These are phyloP conservation scores for Remorina albescens DNA, from an alignment of 2,797 vertebrate genomes.

Conservation along the genomic window DNA sequence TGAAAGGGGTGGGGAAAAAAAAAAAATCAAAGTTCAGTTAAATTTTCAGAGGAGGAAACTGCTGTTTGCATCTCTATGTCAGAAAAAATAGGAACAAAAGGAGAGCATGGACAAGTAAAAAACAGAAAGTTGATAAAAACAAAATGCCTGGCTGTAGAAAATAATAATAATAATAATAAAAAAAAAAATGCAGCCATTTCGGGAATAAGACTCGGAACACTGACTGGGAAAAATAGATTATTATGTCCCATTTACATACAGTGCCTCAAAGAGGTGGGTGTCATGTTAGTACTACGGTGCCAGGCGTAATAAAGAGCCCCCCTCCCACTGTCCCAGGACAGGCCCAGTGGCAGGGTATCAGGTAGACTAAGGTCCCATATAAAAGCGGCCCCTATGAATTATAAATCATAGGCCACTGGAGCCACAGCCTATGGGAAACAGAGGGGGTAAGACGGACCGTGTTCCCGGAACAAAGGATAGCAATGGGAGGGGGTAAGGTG, in stretches of 20 bases:
- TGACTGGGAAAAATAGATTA: slow-evolving; percentile 72
- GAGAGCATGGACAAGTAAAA: slow-evolving; percentile 8
- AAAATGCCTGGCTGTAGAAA: slow-evolving; percentile 38
- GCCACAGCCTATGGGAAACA: slow-evolving; percentile 88
- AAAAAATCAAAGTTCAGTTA: slow-evolving; percentile 51
- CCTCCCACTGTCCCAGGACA: slow-evolving; percentile 81
- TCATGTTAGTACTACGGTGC: slow-evolving; percentile 80
- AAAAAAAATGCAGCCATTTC: slow-evolving; percentile 46
- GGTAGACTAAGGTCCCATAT: slow-evolving; percentile 89
- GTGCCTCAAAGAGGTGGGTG: slow-evolving; percentile 75
- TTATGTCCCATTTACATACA: slow-evolving; percentile 79
- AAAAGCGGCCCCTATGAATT: slow-evolving; percentile 92
- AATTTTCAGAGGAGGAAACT: slow-evolving; percentile 34
- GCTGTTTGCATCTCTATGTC: slow-evolving; percentile 7
- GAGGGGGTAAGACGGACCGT: slow-evolving; percentile 81
- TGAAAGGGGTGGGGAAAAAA: slow-evolving; percentile 28
- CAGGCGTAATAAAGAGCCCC: slow-evolving; percentile 82
- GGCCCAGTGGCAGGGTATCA: slow-evolving; percentile 86
- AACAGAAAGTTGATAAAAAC: slow-evolving; percentile 39
- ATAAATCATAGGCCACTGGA: slow-evolving; percentile 91
- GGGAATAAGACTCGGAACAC: slow-evolving; percentile 61
- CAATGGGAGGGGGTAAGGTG: slow-evolving; percentile 71
- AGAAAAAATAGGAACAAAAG: slow-evolving; percentile 14
- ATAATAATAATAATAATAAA: too few species aligned
- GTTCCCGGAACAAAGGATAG: slow-evolving; percentile 89